Conservation (phyloP, 2,888 invertebrate species). For the Carabus problematicus region DNA sequence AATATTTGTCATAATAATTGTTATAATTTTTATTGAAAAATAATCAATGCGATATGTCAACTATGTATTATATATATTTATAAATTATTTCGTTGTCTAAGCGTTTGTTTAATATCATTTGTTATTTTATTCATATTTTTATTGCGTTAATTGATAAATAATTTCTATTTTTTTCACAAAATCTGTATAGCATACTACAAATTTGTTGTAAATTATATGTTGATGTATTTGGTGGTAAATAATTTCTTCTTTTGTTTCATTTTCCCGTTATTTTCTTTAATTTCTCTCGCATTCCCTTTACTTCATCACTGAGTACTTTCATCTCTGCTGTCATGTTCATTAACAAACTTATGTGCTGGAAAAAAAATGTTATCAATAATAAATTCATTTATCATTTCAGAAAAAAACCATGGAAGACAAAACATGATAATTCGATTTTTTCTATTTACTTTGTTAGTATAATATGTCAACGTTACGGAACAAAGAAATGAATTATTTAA, state of each 20-base stretch:
- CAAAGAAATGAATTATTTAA: too few relatives aligned
- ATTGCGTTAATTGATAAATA: conserved; percentile 3
- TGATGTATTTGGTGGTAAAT: not conserved
- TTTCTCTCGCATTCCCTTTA: conserved; percentile 24
- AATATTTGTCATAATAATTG: conserved; percentile 3
- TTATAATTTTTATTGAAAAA: conserved; percentile 36
- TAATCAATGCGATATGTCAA: conserved; percentile 30
- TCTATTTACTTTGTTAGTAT: not conserved
- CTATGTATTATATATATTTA: conserved; percentile 2
- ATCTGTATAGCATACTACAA: conserved; percentile 1
- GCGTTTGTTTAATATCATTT: conserved; percentile 8
- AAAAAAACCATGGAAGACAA: not conserved
- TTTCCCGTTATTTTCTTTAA: conserved; percentile 24
- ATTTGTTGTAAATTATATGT: conserved; percentile 8
- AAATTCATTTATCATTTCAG: not conserved
- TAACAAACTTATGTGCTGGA: conserved; percentile 27
- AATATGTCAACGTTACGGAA: too few relatives aligned
- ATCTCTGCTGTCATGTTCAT: conserved; percentile 31
- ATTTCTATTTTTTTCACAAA: conserved; percentile 1
- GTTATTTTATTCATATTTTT: too few relatives aligned
- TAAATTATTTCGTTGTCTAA: not conserved
- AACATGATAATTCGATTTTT: not conserved
- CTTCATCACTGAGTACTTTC: conserved; percentile 24
- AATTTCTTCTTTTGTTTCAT: not conserved
- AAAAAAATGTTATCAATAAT: conserved; percentile 10